Conservation (phyloP, 2,888 invertebrate species). For the Stenoptilia bipunctidactyla region DNA sequence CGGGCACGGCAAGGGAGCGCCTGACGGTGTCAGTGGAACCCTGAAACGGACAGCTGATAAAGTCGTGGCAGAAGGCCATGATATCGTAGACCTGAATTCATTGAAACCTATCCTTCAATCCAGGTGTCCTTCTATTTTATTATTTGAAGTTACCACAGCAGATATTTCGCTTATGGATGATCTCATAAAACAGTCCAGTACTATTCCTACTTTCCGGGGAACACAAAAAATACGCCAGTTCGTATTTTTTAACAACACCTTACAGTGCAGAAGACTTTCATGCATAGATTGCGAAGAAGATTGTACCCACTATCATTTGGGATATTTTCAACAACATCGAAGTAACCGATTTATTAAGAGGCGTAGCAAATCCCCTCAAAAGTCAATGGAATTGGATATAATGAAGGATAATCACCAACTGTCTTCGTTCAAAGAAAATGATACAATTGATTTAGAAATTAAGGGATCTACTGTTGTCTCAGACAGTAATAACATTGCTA, state of each 20-base stretch:
- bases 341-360: constrained; percentile 6
- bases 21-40: constrained; percentile 30
- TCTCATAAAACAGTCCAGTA: constrained; percentile 14
- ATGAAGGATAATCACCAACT: constrained; percentile 7
- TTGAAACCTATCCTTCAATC: constrained; percentile 13
- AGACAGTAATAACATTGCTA: no score
- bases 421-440: constrained; percentile 5
- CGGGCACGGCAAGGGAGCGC: constrained; percentile 25
- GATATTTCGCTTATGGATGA: constrained; percentile 15
- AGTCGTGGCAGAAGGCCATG: constrained; percentile 15
- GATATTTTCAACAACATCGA: constrained; percentile 8
- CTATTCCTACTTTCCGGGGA: constrained; percentile 16
- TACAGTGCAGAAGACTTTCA: constrained; percentile 15
- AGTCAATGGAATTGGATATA: constrained; percentile 9
- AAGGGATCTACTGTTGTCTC: no score
- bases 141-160: constrained; percentile 18
- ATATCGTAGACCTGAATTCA: constrained; percentile 12
- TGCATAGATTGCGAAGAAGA: constrained; percentile 11
- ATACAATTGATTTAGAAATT: constrained; percentile 6
- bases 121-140: constrained; percentile 17
- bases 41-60: constrained; percentile 26
- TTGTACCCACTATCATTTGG: constrained; percentile 15
- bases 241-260: constrained; percentile 10
- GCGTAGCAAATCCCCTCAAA: constrained; percentile 7
- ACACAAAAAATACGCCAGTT: constrained; percentile 17